Evolutionary conservation across 1,140 invertebrate genomes (phyloP).

Genomic region (Dolichoris vasculosae): DNA sequence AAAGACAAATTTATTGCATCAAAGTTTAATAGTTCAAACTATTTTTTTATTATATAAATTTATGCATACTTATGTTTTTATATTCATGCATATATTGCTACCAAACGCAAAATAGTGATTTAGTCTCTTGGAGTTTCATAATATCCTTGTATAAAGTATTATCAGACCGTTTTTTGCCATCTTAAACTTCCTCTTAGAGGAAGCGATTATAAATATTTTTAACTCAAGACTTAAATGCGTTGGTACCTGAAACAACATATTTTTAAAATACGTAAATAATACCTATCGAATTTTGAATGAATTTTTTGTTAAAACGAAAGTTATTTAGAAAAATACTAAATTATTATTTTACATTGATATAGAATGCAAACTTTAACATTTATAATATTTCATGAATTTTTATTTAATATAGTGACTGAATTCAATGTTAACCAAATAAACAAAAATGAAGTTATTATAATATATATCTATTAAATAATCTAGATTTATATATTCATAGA

Average conservation of each 20-base stretch:
- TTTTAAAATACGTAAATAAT: constrained; percentile 11
- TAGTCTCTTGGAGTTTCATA: background rate
- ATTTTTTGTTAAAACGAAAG: background rate
- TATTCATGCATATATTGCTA: background rate
- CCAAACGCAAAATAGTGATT: constrained; percentile 2
- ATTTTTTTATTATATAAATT: background rate
- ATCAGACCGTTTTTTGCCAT: background rate
- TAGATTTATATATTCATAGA: no score
- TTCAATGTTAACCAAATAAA: background rate
- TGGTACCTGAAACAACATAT: background rate
- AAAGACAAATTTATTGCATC: background rate
- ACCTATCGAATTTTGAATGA: constrained; percentile 3
- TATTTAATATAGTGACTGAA: background rate
- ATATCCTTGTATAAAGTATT: constrained; percentile 11
- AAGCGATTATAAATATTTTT: constrained; percentile 24
- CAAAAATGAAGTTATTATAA: background rate
- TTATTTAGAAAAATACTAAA: background rate
- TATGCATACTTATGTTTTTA: background rate
- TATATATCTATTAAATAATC: no score
- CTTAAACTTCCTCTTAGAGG: constrained; percentile 6
- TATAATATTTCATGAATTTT: background rate
- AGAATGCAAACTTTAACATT: background rate
- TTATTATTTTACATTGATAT: background rate
- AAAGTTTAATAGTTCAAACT: background rate
- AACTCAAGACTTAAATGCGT: constrained; percentile 8